Evolutionary conservation across 2,888 invertebrate genomes (phyloP).

Genomic region (Bombyx huttoni): DNA sequence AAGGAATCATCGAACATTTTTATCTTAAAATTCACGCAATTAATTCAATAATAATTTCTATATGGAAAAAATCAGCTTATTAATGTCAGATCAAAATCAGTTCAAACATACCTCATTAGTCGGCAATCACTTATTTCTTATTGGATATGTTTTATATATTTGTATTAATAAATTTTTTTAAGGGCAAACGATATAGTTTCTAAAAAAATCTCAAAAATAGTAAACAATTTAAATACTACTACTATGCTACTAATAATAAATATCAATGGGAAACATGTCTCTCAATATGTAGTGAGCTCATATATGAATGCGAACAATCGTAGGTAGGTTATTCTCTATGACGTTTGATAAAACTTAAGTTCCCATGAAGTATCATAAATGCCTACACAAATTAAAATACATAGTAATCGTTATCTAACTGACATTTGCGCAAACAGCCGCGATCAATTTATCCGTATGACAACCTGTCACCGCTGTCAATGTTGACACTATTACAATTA

Average conservation of each 20-base stretch:
- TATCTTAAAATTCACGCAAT: too few relatives aligned
- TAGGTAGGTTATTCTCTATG: not conserved
- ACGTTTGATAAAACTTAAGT: constrained; percentile 30
- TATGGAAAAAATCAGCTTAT: too few relatives aligned
- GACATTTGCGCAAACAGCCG: constrained; percentile 65
- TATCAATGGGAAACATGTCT: too few relatives aligned
- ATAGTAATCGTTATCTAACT: constrained; percentile 59
- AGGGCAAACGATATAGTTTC: constrained; percentile 45
- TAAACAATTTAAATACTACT: too few relatives aligned
- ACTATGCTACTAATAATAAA: too few relatives aligned
- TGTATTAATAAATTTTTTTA: constrained; percentile 35
- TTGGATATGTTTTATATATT: constrained; percentile 54
- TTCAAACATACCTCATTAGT: constrained; percentile 16
- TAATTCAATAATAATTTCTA: too few relatives aligned
- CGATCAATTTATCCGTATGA: constrained; percentile 65
- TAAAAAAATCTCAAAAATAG: constrained; percentile 2
- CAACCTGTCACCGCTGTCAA: constrained; percentile 63
- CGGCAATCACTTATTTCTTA: constrained; percentile 48
- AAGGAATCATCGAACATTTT: too few relatives aligned
- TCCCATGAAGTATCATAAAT: constrained; percentile 36
- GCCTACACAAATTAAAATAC: constrained; percentile 55
- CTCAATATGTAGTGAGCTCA: not conserved
- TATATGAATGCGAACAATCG: not conserved
- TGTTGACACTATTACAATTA: constrained; percentile 66
- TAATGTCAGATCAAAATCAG: constrained; percentile 7